Base-by-base conservation (phyloP, 2,113 vertebrate species). In the Alaudala cheleensis region DNA sequence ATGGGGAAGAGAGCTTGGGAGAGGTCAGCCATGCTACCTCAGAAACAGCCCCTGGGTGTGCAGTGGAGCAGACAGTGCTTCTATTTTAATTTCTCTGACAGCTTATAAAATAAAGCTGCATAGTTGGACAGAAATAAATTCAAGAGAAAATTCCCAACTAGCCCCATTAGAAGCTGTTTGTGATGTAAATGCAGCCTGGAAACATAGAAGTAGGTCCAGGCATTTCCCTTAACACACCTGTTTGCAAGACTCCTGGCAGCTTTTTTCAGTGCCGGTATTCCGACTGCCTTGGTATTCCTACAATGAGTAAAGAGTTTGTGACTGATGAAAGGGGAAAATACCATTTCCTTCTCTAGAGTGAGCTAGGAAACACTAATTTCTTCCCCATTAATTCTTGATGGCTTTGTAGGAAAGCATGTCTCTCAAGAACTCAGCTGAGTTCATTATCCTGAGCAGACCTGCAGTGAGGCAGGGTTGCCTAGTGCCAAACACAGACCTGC, bases 351-450 rank as follows among this genome's bases (percentile, higher is more conserved):
- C 71, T 70, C 16, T 53, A 62, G 39, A 58, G 6, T 66, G 49
- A 83, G 26, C 50, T 86, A 57, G 54, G 58, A 96, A 92, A 80
- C 23, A 86, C 23, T 86, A 29, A 57, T 81, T 95, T 83, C 37
- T 86, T 85, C 42, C 42, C 53, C 42, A 77, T 72, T 61, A 53
- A 69, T 80, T 83, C 71, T 45, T 73, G 62, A 61, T 66, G 39
- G 42, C 21, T 90, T 90, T 50, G 37, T 80, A 57, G 67, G 31
- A 81, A 92, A 91, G 23, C 11, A 21, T 25, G 20, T 87, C 53
- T 92, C 78, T 67, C 64, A 79, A 58, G 65, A 87, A 58, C 37
- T 61, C 1, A 4, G 45, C 13, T 1, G 4, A 78, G 49, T 71
- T 90, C 62, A 53, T 87, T 74, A 51, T 56, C 57, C 69, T 37